phyloP scores from a whole-genome alignment of 2,797 vertebrate species.

The Sylvia borin region DNA sequence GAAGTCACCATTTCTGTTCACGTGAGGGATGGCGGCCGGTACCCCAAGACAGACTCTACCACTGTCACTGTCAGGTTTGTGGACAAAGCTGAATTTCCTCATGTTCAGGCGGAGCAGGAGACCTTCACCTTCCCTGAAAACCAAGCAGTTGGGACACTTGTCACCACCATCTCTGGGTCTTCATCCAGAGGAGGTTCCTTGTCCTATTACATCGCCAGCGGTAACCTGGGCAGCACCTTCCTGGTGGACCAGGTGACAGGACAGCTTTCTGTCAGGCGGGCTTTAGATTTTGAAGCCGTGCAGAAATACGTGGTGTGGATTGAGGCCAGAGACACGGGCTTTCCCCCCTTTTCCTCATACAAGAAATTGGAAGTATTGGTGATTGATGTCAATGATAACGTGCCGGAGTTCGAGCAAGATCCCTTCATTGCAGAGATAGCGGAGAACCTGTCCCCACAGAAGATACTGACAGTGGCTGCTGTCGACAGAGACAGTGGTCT shows the following conservation, averaged over 20 bases:
- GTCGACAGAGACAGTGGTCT: conserved; percentile 88
- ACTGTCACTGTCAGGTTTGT: conserved; percentile 95
- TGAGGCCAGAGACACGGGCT: conserved; percentile 93
- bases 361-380: conserved; percentile 89
- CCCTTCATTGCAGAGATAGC: conserved; percentile 88
- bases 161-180: conserved; percentile 86
- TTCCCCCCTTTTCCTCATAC: conserved; percentile 96
- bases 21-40: conserved; percentile 86
- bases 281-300: conserved; percentile 91
- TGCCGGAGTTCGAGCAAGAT: conserved; percentile 87
- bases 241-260: conserved; percentile 93
- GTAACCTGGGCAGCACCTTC: conserved; percentile 91
- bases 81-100: conserved; percentile 89
- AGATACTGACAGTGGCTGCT: conserved; percentile 86
- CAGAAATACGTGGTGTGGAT: conserved; percentile 94
- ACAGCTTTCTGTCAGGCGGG: conserved; percentile 84
- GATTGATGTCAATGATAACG: conserved; percentile 93
- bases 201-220: conserved; percentile 94
- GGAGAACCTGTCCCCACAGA: conserved; percentile 90
- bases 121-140: conserved; percentile 91
- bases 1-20: conserved; percentile 94
- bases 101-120: conserved; percentile 84
- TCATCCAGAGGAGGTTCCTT: conserved; percentile 89
- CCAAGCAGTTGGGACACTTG: conserved; percentile 85
- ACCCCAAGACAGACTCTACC: conserved; percentile 90